phyloP scores from a whole-genome alignment of 1,140 invertebrate genomes.

The Magallana ariakensis region DNA sequence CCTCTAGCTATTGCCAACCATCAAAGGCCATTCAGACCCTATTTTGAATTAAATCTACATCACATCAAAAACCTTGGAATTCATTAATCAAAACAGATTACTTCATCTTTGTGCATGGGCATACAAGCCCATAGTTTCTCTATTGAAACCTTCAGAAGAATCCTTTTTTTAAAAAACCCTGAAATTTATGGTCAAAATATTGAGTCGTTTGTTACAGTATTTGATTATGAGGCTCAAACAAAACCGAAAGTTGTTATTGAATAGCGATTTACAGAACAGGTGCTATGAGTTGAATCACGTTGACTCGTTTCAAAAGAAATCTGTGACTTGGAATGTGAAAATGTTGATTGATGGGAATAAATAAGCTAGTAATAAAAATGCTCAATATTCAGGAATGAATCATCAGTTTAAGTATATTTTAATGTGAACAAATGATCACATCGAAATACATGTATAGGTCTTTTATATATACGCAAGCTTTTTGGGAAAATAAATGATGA shows the following conservation, averaged over 20 bases:
- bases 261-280: conserved; percentile 13
- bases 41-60: conserved; percentile 28
- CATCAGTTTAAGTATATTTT: too few relatives aligned
- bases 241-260: not conserved
- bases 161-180: not conserved
- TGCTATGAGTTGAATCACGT: not conserved
- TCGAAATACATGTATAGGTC: too few relatives aligned
- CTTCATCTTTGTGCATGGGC: not conserved
- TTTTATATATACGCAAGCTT: too few relatives aligned
- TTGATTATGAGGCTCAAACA: not conserved
- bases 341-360: conserved; percentile 9
- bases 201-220: conserved; percentile 17
- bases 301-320: not conserved
- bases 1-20: not conserved
- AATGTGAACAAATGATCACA: too few relatives aligned
- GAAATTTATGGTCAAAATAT: not conserved
- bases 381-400: too few relatives aligned
- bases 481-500: too few relatives aligned
- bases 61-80: conserved; percentile 15
- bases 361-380: too few relatives aligned
- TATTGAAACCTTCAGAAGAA: not conserved
- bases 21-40: conserved; percentile 21
- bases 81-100: conserved; percentile 33
- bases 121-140: not conserved
- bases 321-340: not conserved